Base-by-base conservation (phyloP, 2,888 invertebrate species). In the Mimachlamys varia region DNA sequence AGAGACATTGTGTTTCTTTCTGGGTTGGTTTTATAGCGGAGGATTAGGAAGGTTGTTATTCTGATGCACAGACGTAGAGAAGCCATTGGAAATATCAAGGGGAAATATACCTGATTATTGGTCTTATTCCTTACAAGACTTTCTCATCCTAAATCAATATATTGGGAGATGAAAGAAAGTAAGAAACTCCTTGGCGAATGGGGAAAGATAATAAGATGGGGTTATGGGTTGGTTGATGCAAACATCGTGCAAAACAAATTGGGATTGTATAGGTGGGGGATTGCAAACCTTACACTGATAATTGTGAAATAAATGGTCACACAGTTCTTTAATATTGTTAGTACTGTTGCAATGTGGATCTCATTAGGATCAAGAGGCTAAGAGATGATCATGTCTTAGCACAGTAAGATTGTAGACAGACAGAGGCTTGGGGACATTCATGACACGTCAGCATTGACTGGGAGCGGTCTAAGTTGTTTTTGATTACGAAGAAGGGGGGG, bases 71-170 rank as follows among this genome's bases (percentile, higher is more conserved):
- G 58, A 58, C 58, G n/a, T 58, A 44, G 44, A 44, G 44, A 44
- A 44, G 44, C 44, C 44, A 44, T 44, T 44, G 44, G 44, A 44
- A 44, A 44, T 44, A 44, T 7, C 44, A 44, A 44, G 44, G 44
- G 44, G 44, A 44, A 44, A 44, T 44, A 3, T 44, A 22, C 7
- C 58, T 58, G 58, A 7, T 19, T 58, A 58, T 58, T 58, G 58
- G 1, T 22, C 19, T 19, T 2, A 19, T 58, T 58, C n/a, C n/a
- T 58, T 12, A 58, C 19, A 19, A 19, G 19, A 58, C 33, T 38
- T 62, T 55, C 5, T 27, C 22, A 88, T 90, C 88, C 88, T 88
- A 88, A 55, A 55, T 88, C 53, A 55, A 90, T 37, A 55, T 50
- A 37, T 53, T 53, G 53, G n/a, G 49, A 44, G 89, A 38, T 88